Base-by-base conservation (phyloP, 2,113 vertebrate genomes). In the Edolisoma coerulescens region DNA sequence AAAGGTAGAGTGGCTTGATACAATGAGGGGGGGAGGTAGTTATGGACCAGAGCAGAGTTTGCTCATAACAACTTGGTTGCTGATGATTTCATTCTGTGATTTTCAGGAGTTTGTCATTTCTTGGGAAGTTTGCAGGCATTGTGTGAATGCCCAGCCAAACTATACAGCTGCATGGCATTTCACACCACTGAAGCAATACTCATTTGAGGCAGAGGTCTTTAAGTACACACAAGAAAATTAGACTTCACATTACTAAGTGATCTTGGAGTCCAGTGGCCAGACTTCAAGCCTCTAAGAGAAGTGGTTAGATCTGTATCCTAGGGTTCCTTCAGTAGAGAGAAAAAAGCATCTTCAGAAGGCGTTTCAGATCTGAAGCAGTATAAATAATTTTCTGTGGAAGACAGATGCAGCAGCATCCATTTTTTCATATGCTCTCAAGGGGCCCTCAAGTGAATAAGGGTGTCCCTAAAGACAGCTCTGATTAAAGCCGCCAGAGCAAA, bases 1-100 rank as follows among this genome's bases (percentile, higher is more conserved):
- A 99, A 99, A 99, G 99, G 99, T 99, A 98, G 95, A 64, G 37
- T 45, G 24, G 9, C 28, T 24, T 16, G 2, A 61, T n/a, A 5
- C 24, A 13, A 2, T 6, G 22, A 39, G 39, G n/a, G 61, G 27
- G 10, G 26, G 32, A 44, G 1, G 1, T 23, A 63, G 35, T 33
- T 61, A 17, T 3, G 3, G 54, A 60, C 14, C 59, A 57, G 26
- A 65, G 49, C 52, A 71, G 42, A 18, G 4, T 47, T 91, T 2
- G 4, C 59, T 65, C 10, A 0, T 32, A 39, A 22, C 0, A 0
- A 11, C 47, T n/a, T n/a, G 11, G 11, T 20, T 56, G 68, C 27
- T 54, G 49, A 23, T 71, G 12, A 35, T n/a, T 88, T 90, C 16
- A 9, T 70, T 65, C 26, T 42, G 67, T 41, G 7, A 1, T 86